Evolutionary conservation across 2,113 vertebrate species (phyloP).

Genomic region (Rana temporaria): DNA sequence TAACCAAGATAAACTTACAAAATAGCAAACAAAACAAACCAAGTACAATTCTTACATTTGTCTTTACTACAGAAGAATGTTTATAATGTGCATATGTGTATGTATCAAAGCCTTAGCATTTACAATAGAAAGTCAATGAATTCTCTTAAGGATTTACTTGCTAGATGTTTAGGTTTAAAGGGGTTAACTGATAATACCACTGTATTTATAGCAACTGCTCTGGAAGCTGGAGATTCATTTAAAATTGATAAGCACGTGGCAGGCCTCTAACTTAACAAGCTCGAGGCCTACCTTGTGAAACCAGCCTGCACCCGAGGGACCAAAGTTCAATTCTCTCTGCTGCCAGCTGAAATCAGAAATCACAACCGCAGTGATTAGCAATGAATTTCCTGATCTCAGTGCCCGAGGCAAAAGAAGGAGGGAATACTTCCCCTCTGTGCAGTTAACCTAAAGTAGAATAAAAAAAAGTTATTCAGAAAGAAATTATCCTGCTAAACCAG

Average conservation of each 20-base stretch:
- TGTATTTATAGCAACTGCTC: constrained; percentile 78
- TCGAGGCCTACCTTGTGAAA: constrained; percentile 73
- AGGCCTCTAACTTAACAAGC: constrained; percentile 77
- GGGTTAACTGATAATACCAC: constrained; percentile 71
- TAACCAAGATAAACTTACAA: no score
- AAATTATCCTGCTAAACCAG: constrained; percentile 27
- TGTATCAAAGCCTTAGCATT: background rate
- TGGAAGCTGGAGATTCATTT: constrained; percentile 78
- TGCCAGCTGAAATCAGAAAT: constrained; percentile 84
- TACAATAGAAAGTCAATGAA: background rate
- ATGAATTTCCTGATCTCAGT: constrained; percentile 76
- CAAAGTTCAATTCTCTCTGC: constrained; percentile 77
- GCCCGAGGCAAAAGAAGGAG: constrained; percentile 68
- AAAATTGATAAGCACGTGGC: constrained; percentile 76
- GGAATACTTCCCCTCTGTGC: constrained; percentile 43
- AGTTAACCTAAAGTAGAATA: constrained; percentile 48
- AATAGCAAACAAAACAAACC: no score
- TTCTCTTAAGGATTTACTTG: constrained; percentile 62
- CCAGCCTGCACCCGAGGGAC: constrained; percentile 72
- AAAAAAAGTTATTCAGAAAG: constrained; percentile 38
- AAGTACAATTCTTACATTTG: no score
- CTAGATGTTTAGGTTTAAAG: constrained; percentile 66
- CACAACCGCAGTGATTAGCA: constrained; percentile 81
- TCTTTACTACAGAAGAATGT: no score
- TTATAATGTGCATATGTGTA: no score